These are phyloP conservation scores for Dioctria rufipes DNA, from an alignment of 2,888 invertebrate genomes.

Conservation along the genomic window DNA sequence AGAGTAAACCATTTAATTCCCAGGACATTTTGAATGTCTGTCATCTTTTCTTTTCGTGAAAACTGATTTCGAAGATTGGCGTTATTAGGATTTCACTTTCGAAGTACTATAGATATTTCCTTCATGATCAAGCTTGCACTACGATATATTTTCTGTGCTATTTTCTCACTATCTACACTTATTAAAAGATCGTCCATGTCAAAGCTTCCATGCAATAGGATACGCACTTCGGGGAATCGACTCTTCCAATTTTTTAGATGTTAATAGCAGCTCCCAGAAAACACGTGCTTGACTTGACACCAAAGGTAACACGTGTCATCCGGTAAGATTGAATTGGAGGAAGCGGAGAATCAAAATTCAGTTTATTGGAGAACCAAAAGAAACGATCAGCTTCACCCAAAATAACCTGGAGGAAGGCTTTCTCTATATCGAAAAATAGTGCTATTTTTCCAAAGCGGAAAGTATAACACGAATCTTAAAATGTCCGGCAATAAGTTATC, in stretches of 20 bases:
- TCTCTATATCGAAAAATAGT: not conserved
- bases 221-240: not conserved
- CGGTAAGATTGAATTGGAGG: slow-evolving; percentile 6
- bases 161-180: slow-evolving; percentile 41
- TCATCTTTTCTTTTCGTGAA: not conserved
- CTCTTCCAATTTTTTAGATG: slow-evolving; percentile 15
- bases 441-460: slow-evolving; percentile 13
- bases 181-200: slow-evolving; percentile 44
- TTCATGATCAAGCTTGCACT: slow-evolving; percentile 50
- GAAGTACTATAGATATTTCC: slow-evolving; percentile 33
- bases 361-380: not conserved
- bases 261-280: slow-evolving; percentile 39
- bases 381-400: not conserved
- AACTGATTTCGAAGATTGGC: slow-evolving; percentile 28
- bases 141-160: slow-evolving; percentile 27
- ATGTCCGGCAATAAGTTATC: slow-evolving; percentile 2
- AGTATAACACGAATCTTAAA: not conserved
- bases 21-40: not conserved
- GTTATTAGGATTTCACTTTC: slow-evolving; percentile 54
- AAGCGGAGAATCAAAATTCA: not conserved
- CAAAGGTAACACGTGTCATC: slow-evolving; percentile 53
- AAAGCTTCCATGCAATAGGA: slow-evolving; percentile 18
- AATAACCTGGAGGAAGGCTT: not conserved
- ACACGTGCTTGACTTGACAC: slow-evolving; percentile 51
- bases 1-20: not conserved